phyloP scores from a whole-genome alignment of 2,888 invertebrate genomes.

The Plagodis pulveraria region DNA sequence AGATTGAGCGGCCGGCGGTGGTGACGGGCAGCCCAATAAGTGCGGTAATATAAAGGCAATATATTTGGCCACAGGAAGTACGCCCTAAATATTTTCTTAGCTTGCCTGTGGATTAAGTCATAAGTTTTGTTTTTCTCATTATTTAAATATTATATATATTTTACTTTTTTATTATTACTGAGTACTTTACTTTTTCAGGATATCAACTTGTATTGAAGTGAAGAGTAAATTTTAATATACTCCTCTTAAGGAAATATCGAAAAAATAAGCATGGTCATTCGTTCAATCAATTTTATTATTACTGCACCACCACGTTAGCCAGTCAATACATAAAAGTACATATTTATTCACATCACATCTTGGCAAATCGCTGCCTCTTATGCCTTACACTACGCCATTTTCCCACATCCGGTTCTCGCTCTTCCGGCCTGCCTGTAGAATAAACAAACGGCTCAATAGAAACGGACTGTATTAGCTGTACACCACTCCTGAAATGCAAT shows the following conservation, averaged over 20 bases:
- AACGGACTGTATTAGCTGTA: conserved; percentile 22
- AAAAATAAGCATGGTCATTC: no score
- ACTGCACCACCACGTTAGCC: no score
- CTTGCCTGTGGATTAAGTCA: conserved; percentile 3
- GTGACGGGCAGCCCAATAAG: conserved; percentile 24
- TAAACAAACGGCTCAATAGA: conserved; percentile 35
- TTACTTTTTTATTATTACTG: no score
- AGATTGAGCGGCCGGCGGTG: conserved; percentile 13
- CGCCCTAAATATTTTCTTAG: conserved; percentile 36
- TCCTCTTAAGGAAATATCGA: no score
- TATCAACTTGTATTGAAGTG: no score
- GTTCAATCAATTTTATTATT: no score
- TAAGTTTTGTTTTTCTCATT: not conserved
- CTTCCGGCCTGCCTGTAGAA: conserved; percentile 33
- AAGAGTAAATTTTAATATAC: no score
- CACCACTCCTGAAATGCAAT: conserved; percentile 12
- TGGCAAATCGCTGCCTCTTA: conserved; percentile 5
- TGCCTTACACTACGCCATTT: conserved; percentile 3
- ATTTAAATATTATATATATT: no score
- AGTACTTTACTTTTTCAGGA: no score
- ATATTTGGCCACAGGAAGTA: conserved; percentile 33
- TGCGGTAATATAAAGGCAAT: conserved; percentile 28
- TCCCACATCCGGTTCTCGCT: conserved; percentile 29
- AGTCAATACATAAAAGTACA: no score
- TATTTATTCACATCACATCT: not conserved